phyloP scores from a whole-genome alignment of 2,113 vertebrate genomes.

The Amia ocellicauda region DNA sequence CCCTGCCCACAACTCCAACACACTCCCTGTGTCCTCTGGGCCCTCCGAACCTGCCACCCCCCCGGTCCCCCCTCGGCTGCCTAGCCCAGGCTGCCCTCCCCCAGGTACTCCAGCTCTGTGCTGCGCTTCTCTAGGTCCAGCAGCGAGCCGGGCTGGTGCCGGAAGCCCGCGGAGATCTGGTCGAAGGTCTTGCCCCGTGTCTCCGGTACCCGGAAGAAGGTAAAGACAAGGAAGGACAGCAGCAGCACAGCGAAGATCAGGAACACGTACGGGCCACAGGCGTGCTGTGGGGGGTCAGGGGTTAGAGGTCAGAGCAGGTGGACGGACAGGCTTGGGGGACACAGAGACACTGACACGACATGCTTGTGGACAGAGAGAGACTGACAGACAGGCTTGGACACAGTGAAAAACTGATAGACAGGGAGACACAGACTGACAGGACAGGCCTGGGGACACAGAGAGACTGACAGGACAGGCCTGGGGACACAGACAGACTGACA shows the following conservation, averaged over 20 bases:
- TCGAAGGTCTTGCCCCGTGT: conserved; percentile 85
- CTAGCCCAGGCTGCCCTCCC: conserved; percentile 56
- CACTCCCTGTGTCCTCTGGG: no score
- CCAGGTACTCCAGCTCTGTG: conserved; percentile 80
- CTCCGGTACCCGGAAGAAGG: conserved; percentile 85
- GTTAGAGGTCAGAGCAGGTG: conserved; percentile 18
- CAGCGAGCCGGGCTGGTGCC: conserved; percentile 52
- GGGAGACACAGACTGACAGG: no score
- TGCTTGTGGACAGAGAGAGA: no score
- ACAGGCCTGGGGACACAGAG: no score
- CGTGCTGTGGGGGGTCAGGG: conserved; percentile 54
- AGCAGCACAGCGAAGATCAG: conserved; percentile 81
- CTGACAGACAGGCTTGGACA: no score
- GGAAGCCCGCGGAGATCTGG: conserved; percentile 78
- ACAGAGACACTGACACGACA: no score
- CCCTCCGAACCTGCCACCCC: conserved; percentile 32
- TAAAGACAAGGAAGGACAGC: conserved; percentile 79
- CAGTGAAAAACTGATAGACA: no score
- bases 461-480: no score
- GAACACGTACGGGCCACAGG: conserved; percentile 81
- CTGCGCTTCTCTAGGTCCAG: conserved; percentile 73
- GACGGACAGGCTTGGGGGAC: conserved; percentile 11
- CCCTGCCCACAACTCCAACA: no score
- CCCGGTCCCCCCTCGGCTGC: background rate
- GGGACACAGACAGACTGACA: no score